phyloP scores from a whole-genome alignment of 2,113 vertebrate genomes.

The Cynopterus brachyotis region DNA sequence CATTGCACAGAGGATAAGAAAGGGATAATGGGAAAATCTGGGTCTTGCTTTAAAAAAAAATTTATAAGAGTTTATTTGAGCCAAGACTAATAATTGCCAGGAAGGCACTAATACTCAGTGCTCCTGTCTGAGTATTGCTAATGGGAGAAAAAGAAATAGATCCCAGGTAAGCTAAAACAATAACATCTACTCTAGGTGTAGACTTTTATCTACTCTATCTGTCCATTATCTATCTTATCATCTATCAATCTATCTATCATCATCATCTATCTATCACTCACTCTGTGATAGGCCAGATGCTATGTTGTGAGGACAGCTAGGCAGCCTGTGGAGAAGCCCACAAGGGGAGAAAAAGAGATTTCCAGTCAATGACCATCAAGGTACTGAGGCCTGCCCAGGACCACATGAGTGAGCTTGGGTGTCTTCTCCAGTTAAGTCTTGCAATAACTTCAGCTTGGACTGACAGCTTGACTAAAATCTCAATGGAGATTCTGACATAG shows the following conservation, averaged over 20 bases:
- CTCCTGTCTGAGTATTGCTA: not conserved
- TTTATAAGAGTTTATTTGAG: no score
- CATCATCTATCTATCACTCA: not conserved
- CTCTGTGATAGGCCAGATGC: not conserved
- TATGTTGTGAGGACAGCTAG: not conserved
- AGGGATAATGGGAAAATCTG: not conserved
- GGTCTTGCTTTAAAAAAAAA: no score
- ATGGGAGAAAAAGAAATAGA: not conserved
- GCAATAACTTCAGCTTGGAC: not conserved
- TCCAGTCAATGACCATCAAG: not conserved
- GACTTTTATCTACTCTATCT: not conserved
- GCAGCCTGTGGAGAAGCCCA: not conserved
- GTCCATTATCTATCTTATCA: not conserved
- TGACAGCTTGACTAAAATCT: not conserved
- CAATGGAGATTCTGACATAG: not conserved
- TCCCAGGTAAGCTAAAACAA: not conserved
- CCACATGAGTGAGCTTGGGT: not conserved
- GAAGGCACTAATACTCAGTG: no score
- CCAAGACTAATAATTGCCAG: no score
- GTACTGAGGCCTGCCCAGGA: not conserved
- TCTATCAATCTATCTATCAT: not conserved
- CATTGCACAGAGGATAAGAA: not conserved
- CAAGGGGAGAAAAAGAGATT: not conserved
- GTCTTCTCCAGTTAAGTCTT: not conserved
- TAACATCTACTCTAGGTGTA: not conserved